Conservation (phyloP, 2,888 invertebrate genomes). For the Aporophyla nigra region DNA sequence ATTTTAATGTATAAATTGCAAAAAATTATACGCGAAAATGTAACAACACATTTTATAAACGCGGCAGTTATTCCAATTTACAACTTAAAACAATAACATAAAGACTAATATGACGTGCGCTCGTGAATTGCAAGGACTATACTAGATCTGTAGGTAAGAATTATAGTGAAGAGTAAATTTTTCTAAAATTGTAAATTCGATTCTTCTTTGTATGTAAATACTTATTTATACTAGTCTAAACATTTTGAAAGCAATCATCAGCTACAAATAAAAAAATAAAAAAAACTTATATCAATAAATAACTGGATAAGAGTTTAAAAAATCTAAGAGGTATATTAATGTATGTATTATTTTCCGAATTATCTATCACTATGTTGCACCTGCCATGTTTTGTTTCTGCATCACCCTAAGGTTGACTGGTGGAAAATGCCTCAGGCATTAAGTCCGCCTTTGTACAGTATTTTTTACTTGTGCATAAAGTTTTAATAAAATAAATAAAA, state of each 20-base stretch:
- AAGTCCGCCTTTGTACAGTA: too few species aligned
- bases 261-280: not conserved
- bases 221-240: not conserved
- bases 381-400: too few species aligned
- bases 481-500: too few species aligned
- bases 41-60: not conserved
- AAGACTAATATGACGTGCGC: not conserved
- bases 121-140: not conserved
- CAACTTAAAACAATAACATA: not conserved
- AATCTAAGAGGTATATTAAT: conserved; percentile 2
- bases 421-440: too few species aligned
- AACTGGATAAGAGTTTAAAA: not conserved
- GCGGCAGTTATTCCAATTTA: not conserved
- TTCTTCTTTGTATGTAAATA: conserved; percentile 22
- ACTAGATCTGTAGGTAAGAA: not conserved
- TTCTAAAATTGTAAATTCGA: not conserved
- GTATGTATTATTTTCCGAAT: too few species aligned
- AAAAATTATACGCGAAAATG: not conserved
- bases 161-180: not conserved
- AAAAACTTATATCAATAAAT: conserved; percentile 34
- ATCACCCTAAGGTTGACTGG: too few species aligned
- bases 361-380: too few species aligned
- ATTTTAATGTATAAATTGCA: not conserved
- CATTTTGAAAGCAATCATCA: not conserved
- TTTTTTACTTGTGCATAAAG: too few species aligned